A percentile compares a stretch with the other conserved stretches of the same genome.
Conservation (phyloP, 2,797 vertebrate species). For the Aldrovandia affinis region DNA sequence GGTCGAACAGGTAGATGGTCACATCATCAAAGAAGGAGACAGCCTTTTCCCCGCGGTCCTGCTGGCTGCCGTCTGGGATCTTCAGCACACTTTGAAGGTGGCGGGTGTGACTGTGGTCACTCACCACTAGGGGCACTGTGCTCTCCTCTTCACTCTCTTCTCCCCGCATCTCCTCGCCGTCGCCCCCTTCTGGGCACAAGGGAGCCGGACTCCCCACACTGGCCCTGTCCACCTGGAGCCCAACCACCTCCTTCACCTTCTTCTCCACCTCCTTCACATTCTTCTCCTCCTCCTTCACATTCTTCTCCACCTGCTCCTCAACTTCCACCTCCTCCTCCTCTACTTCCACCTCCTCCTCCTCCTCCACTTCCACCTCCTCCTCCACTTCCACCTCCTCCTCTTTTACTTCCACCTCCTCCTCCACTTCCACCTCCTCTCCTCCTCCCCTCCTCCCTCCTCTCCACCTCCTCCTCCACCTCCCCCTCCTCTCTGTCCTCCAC, state of each 20-base stretch:
- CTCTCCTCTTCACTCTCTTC: slow-evolving; percentile 79
- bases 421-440: neutral
- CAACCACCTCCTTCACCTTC: slow-evolving; percentile 62
- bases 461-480: neutral
- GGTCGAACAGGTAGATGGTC: slow-evolving; percentile 97
- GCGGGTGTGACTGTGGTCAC: slow-evolving; percentile 82
- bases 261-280: slow-evolving; percentile 72
- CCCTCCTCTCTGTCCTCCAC: neutral
- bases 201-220: slow-evolving; percentile 21
- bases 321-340: neutral
- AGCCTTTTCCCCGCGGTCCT: slow-evolving; percentile 92
- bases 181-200: slow-evolving; percentile 69
- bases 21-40: slow-evolving; percentile 97
- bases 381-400: neutral
- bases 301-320: slow-evolving; percentile 48
- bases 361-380: neutral
- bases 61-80: slow-evolving; percentile 85
- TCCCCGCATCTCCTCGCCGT: slow-evolving; percentile 83
- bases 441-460: neutral
- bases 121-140: slow-evolving; percentile 87
- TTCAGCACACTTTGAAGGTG: slow-evolving; percentile 93
- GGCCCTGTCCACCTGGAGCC: slow-evolving; percentile 35
- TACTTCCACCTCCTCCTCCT: neutral
- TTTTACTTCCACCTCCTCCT: neutral
- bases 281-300: slow-evolving; percentile 56